phyloP scores from a whole-genome alignment of 2,888 invertebrate species.

The Acanthoscelides obtectus region DNA sequence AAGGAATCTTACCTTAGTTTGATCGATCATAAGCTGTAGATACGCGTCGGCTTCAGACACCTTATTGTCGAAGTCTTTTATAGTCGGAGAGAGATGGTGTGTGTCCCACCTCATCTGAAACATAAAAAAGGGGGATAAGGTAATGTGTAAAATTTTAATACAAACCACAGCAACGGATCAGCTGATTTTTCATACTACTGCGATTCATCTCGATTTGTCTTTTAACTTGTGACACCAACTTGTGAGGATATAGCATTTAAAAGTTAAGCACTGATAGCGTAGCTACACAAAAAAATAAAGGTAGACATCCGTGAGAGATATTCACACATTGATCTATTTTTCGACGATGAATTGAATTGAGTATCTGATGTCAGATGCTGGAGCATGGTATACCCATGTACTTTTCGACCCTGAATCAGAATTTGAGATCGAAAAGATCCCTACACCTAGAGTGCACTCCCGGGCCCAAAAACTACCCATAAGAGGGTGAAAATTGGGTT shows the following conservation, averaged over 20 bases:
- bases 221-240: neutral
- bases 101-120: constrained; percentile 56
- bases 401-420: too few relatives aligned
- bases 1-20: constrained; percentile 64
- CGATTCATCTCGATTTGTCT: neutral
- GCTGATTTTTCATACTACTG: neutral
- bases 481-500: too few relatives aligned
- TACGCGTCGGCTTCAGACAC: constrained; percentile 95
- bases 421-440: too few relatives aligned
- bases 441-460: too few relatives aligned
- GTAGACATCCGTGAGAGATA: too few relatives aligned
- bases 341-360: too few relatives aligned
- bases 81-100: constrained; percentile 54
- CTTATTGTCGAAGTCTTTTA: constrained; percentile 77
- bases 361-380: too few relatives aligned
- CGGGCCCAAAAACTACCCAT: too few relatives aligned
- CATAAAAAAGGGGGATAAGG: constrained; percentile 14
- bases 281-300: too few relatives aligned
- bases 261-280: neutral
- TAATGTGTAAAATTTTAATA: neutral
- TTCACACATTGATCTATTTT: too few relatives aligned
- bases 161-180: neutral
- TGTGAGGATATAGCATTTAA: neutral
- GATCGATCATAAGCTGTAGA: constrained; percentile 91
- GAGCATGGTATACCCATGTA: too few relatives aligned